Base-by-base conservation (phyloP, 1,140 invertebrate genomes). In the Daktulosphaira vitifoliae region DNA sequence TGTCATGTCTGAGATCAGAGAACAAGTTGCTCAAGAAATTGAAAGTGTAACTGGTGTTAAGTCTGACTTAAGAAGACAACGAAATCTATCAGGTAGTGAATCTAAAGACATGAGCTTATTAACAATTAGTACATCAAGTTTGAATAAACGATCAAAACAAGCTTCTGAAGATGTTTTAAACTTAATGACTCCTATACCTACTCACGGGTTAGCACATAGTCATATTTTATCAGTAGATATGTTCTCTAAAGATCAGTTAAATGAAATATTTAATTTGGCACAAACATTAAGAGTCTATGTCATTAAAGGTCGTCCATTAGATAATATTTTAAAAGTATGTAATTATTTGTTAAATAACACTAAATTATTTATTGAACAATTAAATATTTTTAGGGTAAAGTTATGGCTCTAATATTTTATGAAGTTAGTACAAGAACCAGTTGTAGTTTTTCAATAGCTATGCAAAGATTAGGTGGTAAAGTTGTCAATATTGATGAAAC, bases 331-430 rank as follows among this genome's bases (percentile, higher is more conserved):
- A 26, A 87, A 81, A 75, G 85, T 85, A 76, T 71, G 62, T 52
- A 20, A 8, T 22, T 39, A n/a, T 46, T 37, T 6, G n/a, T 22
- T 44, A 15, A 22, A 22, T 62, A 11, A 8, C 22, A 15, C 20
- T 25, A 15, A 54, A 20, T 20, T 9, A 38, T 65, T 0, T 50
- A 3, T 51, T 50, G 4, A 15, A n/a, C n/a, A n/a, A n/a, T n/a
- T n/a, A n/a, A n/a, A n/a, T 70, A 44, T 68, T 73, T 70, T 9
- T 66, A 88, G 80, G 95, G 94, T 44, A 96, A 96, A 80, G 80
- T 96, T 1, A 88, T 99, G 87, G 89, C 91, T 15, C 92, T 89
- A 1, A 86, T 99, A 72, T 99, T 99, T 75, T 99, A 95, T 77
- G 96, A 99, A 81, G 90, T 88, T 0, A 96, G 92, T 71, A 99